phyloP scores from a whole-genome alignment of 1,140 invertebrate genomes.

The Rhynchophorus ferrugineus region DNA sequence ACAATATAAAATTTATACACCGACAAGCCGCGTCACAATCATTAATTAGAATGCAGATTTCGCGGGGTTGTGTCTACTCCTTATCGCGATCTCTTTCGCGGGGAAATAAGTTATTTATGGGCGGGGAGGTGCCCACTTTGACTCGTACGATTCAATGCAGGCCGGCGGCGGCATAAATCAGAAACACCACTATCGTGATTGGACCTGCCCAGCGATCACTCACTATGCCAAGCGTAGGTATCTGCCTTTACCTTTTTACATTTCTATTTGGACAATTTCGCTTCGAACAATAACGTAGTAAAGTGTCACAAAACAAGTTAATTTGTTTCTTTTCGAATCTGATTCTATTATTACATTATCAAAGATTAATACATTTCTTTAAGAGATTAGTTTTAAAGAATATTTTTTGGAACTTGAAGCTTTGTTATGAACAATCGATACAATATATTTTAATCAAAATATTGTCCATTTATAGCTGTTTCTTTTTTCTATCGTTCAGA shows the following conservation, averaged over 20 bases:
- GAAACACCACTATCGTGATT: conserved; percentile 24
- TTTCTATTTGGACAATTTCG: not conserved
- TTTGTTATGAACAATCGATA: too few species aligned
- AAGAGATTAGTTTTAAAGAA: too few species aligned
- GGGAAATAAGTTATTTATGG: conserved; percentile 25
- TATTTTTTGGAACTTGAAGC: too few species aligned
- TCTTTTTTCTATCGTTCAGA: too few species aligned
- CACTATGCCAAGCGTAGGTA: conserved; percentile 18
- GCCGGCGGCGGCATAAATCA: conserved; percentile 22
- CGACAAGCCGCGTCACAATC: conserved; percentile 22
- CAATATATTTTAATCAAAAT: too few species aligned
- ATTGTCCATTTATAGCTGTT: too few species aligned
- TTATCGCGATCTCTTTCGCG: conserved; percentile 23
- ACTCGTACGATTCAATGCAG: conserved; percentile 25
- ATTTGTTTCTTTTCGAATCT: too few species aligned
- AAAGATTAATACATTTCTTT: too few species aligned
- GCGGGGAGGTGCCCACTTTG: conserved; percentile 21
- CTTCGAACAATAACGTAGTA: too few species aligned
- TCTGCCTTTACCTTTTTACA: not conserved
- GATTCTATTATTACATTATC: too few species aligned
- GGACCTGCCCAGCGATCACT: conserved; percentile 23
- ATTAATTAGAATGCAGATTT: conserved; percentile 27
- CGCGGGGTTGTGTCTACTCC: conserved; percentile 18
- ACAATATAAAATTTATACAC: conserved; percentile 25
- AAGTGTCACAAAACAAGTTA: too few species aligned